Base-by-base conservation (phyloP, 64 coral and sea anemone genomes). In the Cladopsammia gracilis region DNA sequence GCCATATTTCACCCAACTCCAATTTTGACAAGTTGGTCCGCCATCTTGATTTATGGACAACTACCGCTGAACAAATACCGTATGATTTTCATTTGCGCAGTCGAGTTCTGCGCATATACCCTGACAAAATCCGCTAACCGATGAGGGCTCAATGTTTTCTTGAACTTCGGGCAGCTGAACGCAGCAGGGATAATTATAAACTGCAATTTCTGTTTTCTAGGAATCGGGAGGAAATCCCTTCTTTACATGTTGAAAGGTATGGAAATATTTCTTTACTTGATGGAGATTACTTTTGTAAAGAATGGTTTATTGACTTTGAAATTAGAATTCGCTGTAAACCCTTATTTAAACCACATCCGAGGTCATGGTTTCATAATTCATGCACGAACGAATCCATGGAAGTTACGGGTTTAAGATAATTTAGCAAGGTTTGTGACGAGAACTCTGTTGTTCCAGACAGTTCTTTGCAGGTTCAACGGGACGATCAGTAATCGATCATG, bases 1-100 rank as follows among this genome's bases (percentile, higher is more conserved):
- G 72, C 87, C 95, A 96, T 96, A 24, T 78, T 90, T 73, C 43
- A 82, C 25, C 78, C 78, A 7, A 82, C 59, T 44, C 78, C 78
- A 15, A 82, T 82, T 65, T 57, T 84, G 6, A 74, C 25, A 25
- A 51, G 56, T 6, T 51, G 44, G 53, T 75, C 78, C 77, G 78
- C 95, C 95, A 96, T 92, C 87, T 92, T 96, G 94, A 59, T 83
- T 82, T 82, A 19, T 48, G 52, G 34, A 64, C 8, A 5, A 58
- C 57, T 49, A 79, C 83, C 73, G 79, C 83, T 87, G 75, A 80
- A 62, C 47, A 20, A 25, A 2, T 3, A 58, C 18, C 2, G 1
- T 24, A 24, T 70, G 20, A 70, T 23, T 23, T 9, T 9, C 44
- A 42, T 46, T 4, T 47, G 7, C 45, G 49, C 57, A 24, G 3